Conservation (phyloP, 64 coral and sea anemone species). For the Trachythela sp. region DNA sequence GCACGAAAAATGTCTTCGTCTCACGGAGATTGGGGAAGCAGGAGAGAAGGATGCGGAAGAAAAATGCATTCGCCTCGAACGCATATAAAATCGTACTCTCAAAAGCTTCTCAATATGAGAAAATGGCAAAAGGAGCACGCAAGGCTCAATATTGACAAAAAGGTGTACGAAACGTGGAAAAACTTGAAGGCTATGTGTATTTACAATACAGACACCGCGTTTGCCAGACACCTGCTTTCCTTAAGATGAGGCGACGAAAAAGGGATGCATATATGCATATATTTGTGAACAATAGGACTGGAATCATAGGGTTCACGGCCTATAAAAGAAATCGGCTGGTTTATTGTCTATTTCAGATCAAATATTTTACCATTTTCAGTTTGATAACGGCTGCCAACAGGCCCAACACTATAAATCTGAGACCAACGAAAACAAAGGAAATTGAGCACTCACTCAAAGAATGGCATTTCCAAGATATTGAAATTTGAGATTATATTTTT, state of each 20-base stretch:
- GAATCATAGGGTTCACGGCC: no score
- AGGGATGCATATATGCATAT: no score
- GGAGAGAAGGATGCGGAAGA: not conserved
- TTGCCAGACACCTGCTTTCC: not conserved
- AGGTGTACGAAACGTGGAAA: not conserved
- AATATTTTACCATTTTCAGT: no score
- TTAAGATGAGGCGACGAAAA: not conserved
- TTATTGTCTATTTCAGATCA: no score
- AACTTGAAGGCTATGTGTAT: not conserved
- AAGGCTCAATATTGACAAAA: not conserved
- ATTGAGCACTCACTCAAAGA: no score
- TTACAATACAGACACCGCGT: not conserved
- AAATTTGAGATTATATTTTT: no score
- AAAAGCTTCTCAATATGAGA: not conserved
- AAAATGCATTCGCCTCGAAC: not conserved
- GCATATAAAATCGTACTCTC: not conserved
- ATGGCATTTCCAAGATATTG: no score
- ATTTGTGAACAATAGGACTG: no score
- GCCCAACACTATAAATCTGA: no score
- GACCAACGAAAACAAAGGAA: no score
- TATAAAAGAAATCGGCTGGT: no score
- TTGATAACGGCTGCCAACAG: no score
- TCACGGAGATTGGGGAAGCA: not conserved
- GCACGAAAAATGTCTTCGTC: not conserved
- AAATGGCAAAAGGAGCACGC: not conserved